Conservation (phyloP, 2,113 vertebrate species). For the Bambusicola thoracicus region DNA sequence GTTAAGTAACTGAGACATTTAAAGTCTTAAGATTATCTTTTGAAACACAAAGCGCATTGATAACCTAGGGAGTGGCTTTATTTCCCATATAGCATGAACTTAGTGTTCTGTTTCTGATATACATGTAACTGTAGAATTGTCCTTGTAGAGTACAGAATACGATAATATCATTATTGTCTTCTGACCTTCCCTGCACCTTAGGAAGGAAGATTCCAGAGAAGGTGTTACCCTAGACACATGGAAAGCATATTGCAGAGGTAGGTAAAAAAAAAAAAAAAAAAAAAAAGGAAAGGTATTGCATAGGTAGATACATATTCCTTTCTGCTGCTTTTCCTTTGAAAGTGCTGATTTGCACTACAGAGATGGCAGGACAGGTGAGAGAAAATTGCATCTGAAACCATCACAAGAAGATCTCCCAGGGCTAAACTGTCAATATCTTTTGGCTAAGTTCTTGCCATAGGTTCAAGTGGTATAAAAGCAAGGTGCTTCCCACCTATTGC, state of each 20-base stretch:
- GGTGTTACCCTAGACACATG: neutral
- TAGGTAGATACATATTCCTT: neutral
- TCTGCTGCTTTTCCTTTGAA: neutral
- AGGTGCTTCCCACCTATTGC: neutral
- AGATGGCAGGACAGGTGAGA: neutral
- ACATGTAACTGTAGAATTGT: neutral
- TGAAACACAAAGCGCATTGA: neutral
- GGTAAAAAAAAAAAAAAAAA: neutral
- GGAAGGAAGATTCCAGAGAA: neutral
- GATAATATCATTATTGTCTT: neutral
- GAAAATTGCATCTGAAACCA: neutral
- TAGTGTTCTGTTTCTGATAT: neutral
- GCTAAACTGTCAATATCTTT: neutral
- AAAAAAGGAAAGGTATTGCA: no score
- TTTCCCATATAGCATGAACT: neutral
- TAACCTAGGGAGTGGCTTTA: neutral
- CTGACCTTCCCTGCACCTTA: neutral
- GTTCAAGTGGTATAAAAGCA: neutral
- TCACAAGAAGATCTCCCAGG: neutral
- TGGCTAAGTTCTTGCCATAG: neutral
- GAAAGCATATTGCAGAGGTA: neutral
- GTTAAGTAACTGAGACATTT: neutral
- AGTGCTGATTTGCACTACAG: neutral
- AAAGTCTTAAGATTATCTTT: neutral
- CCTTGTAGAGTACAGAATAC: neutral